Base-by-base conservation (phyloP, 2,888 invertebrate genomes). In the Drosophila paranaensis region DNA sequence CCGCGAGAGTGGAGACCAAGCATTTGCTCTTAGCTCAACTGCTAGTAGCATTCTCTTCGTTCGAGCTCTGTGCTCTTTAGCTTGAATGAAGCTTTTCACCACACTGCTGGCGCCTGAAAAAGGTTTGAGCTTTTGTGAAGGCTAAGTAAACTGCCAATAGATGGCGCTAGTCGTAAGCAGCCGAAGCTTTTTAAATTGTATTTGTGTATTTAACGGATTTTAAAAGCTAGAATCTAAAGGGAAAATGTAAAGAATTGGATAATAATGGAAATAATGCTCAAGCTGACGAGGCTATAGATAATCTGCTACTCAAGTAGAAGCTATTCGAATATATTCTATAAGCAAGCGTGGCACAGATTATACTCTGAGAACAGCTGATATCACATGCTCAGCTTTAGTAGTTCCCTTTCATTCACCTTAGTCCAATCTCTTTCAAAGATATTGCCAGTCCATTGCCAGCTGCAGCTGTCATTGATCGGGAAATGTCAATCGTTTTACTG, bases 381-480 rank as follows among this genome's bases (percentile, higher is more conserved):
- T n/a, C 33, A 6, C 16, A 50, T 16, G 33, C 33, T 3, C 48
- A 48, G 6, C 27, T 27, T 27, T 6, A 16, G 11, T 30, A 10
- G 2, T 6, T 11, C 13, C 13, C 50, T 20, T 40, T 39, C 37
- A 25, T 53, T 53, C 13, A 5, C 14, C 6, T 37, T 51, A 20
- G 20, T 25, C 20, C 51, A 53, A 53, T 37, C 51, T 37, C 14
- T 14, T 53, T 14, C 14, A 14, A 14, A 9, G 51, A 53, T 37
- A 53, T 37, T 37, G 51, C 37, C 54, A 37, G 6, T 39, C 25
- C 54, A 27, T 81, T 72, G 68, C 27, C 50, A 25, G 60, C 81
- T 68, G 46, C 65, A 40, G 54, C 67, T 82, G 83, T 77, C 82
- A 73, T 16, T n/a, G 53, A 27, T 57, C 60, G 45, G 40, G 6